Conservation (phyloP, 2,113 vertebrate genomes). For the Drymodes brunneopygia region DNA sequence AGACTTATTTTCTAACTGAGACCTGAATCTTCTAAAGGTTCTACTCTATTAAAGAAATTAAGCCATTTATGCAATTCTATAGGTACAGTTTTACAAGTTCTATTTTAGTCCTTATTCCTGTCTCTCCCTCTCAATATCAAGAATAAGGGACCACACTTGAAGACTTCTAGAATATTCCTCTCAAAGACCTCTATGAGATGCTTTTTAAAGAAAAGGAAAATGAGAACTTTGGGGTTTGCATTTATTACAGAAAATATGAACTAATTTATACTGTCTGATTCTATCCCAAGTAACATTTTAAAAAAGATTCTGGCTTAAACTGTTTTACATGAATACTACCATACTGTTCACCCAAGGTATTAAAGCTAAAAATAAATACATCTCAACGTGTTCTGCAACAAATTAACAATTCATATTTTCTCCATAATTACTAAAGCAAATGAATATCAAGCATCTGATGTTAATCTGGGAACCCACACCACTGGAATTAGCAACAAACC, state of each 20-base stretch:
- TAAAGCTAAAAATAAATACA: not conserved
- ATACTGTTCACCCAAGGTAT: not conserved
- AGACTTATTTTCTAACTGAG: not conserved
- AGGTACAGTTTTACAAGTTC: not conserved
- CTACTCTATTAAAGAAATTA: not conserved
- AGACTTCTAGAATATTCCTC: not conserved
- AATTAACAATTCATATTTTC: accelerated
- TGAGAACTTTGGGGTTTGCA: not conserved
- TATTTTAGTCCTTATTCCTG: not conserved
- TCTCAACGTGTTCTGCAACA: not conserved
- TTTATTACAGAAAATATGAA: not conserved
- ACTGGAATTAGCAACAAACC: not conserved
- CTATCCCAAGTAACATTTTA: not conserved
- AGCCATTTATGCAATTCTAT: not conserved
- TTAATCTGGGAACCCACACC: not conserved
- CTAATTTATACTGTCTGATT: not conserved
- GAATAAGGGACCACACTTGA: not conserved
- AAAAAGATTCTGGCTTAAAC: accelerated
- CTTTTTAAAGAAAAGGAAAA: not conserved
- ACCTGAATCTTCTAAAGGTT: not conserved
- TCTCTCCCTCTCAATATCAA: not conserved
- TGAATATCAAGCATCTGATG: not conserved
- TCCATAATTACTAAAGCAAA: not conserved
- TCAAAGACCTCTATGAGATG: accelerated
- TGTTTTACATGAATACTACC: not conserved